Conservation (phyloP, 2,797 vertebrate species). For the Liparis tanakae region DNA sequence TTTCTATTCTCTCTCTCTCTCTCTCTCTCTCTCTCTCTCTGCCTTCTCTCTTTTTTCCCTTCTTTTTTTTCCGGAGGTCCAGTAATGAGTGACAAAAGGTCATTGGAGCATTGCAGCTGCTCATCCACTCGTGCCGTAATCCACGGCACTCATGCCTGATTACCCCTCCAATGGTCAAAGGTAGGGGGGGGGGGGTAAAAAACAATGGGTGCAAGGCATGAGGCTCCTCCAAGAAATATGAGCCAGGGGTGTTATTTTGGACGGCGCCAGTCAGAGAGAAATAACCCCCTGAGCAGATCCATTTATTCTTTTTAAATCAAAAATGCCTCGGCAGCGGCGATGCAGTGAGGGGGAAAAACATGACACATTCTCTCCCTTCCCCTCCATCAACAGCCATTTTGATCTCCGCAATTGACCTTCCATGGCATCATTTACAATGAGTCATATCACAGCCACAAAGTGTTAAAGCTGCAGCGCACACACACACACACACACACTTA, state of each 20-base stretch:
- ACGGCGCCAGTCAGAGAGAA: conserved; percentile 75
- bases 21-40: conserved; percentile 10
- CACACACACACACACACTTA: neutral
- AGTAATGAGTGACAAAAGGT: conserved; percentile 86
- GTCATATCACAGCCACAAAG: conserved; percentile 83
- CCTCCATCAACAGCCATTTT: conserved; percentile 83
- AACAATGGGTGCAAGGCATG: conserved; percentile 79
- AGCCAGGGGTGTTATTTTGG: conserved; percentile 75
- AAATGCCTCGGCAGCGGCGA: conserved; percentile 60
- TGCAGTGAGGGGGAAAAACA: conserved; percentile 72
- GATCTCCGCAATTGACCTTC: conserved; percentile 87
- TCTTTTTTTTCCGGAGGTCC: conserved; percentile 76
- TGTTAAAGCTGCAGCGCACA: conserved; percentile 78
- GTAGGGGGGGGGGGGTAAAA: conserved; percentile 72
- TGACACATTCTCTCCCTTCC: conserved; percentile 74
- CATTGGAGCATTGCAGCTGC: conserved; percentile 85
- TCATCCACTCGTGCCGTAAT: conserved; percentile 85
- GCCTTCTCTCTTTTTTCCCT: conserved; percentile 38
- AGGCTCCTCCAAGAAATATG: conserved; percentile 77
- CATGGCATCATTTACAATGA: conserved; percentile 86
- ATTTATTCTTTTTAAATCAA: conserved; percentile 79
- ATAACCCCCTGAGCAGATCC: conserved; percentile 76
- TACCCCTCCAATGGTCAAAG: conserved; percentile 84
- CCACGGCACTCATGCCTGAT: conserved; percentile 82
- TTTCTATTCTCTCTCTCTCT: neutral